phyloP scores from a whole-genome alignment of 2,888 invertebrate species.

The Calliphora vomitoria region DNA sequence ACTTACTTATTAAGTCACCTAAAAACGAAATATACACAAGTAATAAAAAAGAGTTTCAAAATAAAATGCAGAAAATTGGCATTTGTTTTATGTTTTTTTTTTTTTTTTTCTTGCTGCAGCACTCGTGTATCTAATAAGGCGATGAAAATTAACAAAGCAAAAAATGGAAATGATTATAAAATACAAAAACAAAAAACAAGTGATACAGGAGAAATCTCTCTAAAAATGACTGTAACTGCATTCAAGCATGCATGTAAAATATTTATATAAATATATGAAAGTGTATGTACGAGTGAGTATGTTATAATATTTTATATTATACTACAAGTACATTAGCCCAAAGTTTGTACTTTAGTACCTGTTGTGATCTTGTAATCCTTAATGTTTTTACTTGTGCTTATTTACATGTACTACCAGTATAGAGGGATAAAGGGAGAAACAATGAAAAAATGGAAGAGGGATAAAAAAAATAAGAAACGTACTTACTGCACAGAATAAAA shows the following conservation, averaged over 20 bases:
- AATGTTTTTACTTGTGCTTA: conserved; percentile 63
- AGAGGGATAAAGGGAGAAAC: conserved; percentile 22
- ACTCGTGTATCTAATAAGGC: conserved; percentile 47
- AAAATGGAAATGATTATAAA: conserved; percentile 44
- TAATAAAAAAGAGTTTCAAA: conserved; percentile 32
- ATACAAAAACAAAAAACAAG: conserved; percentile 19
- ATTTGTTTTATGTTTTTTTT: conserved; percentile 15
- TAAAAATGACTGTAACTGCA: conserved; percentile 47
- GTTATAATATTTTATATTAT: conserved; percentile 42
- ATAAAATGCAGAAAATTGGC: conserved; percentile 55
- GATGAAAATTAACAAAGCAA: conserved; percentile 57
- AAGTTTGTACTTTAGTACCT: conserved; percentile 72
- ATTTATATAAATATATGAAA: background rate
- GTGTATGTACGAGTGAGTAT: background rate
- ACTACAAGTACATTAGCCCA: conserved; percentile 68
- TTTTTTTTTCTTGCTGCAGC: conserved; percentile 11
- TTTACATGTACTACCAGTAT: conserved; percentile 41
- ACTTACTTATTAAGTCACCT: no score
- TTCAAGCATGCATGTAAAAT: conserved; percentile 45
- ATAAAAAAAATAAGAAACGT: background rate
- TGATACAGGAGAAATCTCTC: conserved; percentile 18
- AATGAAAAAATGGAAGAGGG: conserved; percentile 36
- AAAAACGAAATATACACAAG: background rate
- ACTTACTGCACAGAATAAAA: background rate
- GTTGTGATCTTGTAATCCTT: conserved; percentile 71